Conservation (phyloP, 2,797 vertebrate species). For the Propithecus deckenii region DNA sequence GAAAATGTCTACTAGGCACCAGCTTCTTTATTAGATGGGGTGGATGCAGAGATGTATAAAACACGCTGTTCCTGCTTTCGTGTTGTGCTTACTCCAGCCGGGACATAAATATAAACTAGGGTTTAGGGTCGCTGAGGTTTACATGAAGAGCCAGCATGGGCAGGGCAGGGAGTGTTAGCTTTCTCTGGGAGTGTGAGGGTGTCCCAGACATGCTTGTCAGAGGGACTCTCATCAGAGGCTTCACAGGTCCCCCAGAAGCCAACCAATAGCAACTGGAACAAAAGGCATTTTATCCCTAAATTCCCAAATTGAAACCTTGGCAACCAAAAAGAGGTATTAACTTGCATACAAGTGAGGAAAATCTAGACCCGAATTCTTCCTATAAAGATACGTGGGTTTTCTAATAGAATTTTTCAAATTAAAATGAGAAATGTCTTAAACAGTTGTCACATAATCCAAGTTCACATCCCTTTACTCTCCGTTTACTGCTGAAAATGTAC, state of each 20-base stretch:
- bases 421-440: constrained; percentile 13
- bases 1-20: not conserved
- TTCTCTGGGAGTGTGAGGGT: not conserved
- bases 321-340: not conserved
- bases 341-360: not conserved
- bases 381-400: not conserved
- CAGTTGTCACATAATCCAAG: not conserved
- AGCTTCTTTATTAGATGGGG: not conserved
- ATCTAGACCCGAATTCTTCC: not conserved
- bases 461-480: not conserved
- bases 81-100: not conserved
- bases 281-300: not conserved
- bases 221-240: not conserved
- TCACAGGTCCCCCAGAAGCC: not conserved
- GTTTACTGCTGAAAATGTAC: constrained; percentile 39
- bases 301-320: not conserved
- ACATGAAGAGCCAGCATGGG: not conserved
- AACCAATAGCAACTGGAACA: not conserved
- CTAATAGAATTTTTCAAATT: not conserved
- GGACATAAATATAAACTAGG: not conserved
- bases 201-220: not conserved
- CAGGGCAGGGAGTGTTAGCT: not conserved
- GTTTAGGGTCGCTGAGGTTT: not conserved
- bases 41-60: not conserved
- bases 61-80: not conserved